These are phyloP conservation scores for Hippocampus mohnikei DNA, from an alignment of 2,113 vertebrate species.

Conservation along the genomic window DNA sequence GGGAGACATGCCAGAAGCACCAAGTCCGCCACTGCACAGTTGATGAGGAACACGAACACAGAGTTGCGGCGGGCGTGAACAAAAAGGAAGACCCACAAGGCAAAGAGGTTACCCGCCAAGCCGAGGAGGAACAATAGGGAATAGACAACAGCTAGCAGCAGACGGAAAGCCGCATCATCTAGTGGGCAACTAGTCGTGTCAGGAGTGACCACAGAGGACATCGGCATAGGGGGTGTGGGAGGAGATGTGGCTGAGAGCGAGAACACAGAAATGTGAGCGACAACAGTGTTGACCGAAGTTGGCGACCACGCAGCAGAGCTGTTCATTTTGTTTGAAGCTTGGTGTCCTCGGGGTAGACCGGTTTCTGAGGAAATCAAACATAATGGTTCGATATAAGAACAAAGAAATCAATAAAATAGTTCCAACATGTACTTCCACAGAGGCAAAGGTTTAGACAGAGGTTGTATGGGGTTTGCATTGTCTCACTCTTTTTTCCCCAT, in stretches of 20 bases:
- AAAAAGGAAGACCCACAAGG: constrained; percentile 83
- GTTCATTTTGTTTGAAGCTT: neutral
- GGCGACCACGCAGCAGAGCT: neutral
- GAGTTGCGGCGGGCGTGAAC: constrained; percentile 81
- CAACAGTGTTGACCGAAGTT: neutral
- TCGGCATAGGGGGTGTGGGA: neutral
- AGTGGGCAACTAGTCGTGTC: constrained; percentile 43
- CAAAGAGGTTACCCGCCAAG: constrained; percentile 79
- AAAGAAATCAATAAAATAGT: neutral
- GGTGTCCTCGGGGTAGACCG: neutral
- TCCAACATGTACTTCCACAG: neutral
- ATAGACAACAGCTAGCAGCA: constrained; percentile 70
- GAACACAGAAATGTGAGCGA: neutral
- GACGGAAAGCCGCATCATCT: constrained; percentile 66
- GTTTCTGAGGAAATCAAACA: constrained; percentile 12
- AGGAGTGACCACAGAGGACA: fast-evolving
- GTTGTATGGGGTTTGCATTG: no score
- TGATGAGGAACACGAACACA: constrained; percentile 84
- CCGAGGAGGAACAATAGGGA: constrained; percentile 81
- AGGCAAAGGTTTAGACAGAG: neutral
- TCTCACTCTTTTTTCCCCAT: no score
- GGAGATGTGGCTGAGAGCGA: neutral
- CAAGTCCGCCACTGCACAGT: constrained; percentile 83
- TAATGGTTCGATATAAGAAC: neutral
- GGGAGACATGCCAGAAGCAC: constrained; percentile 83